Evolutionary conservation across 2,888 invertebrate species (phyloP).

Genomic region (Drosophila nigritarsus): DNA sequence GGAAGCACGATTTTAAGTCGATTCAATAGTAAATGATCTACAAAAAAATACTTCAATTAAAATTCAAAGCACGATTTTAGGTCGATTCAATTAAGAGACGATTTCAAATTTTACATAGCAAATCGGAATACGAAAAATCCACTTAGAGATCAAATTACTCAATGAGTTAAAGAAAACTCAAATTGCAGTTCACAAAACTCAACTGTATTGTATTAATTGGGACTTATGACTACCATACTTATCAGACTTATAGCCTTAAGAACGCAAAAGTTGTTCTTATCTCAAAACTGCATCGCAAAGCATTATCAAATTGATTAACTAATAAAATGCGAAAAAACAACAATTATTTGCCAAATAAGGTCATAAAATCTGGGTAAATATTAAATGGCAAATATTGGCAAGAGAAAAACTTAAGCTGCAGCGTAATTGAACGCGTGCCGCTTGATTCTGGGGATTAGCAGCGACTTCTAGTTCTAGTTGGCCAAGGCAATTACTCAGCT

Average conservation of each 20-base stretch:
- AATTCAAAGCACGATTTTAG: background rate
- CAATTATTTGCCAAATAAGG: slow-evolving; percentile 45
- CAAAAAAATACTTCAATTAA: background rate
- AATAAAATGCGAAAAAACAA: background rate
- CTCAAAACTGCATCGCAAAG: background rate
- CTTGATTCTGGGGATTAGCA: slow-evolving; percentile 25
- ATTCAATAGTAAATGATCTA: background rate
- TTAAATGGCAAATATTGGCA: slow-evolving; percentile 39
- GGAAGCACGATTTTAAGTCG: background rate
- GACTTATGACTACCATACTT: background rate
- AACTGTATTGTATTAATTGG: background rate
- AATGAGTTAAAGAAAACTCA: background rate
- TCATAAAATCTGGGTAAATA: slow-evolving; percentile 57
- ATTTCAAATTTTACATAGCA: background rate
- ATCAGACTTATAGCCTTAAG: background rate
- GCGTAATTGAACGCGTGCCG: slow-evolving; percentile 12
- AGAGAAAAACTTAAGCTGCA: slow-evolving; percentile 8
- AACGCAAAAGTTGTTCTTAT: background rate
- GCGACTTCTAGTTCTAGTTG: slow-evolving; percentile 25
- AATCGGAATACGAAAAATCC: background rate
- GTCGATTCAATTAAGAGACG: background rate
- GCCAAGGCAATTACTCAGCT: slow-evolving; percentile 33
- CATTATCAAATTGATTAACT: background rate
- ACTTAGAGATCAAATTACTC: fast-evolving
- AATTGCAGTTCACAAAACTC: background rate